These are phyloP conservation scores for Anser cygnoides DNA, from an alignment of 2,113 vertebrate species.

Conservation along the genomic window DNA sequence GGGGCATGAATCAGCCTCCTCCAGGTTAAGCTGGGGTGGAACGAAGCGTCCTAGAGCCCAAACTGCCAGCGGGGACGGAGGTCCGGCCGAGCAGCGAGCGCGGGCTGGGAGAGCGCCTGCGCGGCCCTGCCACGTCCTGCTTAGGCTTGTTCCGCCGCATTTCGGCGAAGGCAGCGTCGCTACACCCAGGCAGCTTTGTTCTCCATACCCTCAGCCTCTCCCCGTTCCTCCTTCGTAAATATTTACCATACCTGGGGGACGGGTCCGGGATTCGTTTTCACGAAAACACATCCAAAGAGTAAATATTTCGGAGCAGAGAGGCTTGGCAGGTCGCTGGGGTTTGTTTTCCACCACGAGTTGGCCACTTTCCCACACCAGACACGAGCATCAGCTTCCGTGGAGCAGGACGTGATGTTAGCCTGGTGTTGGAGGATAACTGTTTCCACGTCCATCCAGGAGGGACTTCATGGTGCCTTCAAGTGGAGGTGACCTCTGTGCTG, in stretches of 20 bases:
- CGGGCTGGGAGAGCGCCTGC: neutral
- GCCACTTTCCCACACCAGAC: neutral
- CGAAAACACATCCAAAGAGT: neutral
- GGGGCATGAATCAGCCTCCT: neutral
- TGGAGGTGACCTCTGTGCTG: neutral
- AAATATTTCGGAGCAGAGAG: neutral
- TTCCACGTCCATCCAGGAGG: neutral
- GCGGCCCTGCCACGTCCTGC: neutral
- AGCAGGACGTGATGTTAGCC: neutral
- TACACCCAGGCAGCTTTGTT: slow-evolving; percentile 6
- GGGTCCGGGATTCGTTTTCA: slow-evolving; percentile 40
- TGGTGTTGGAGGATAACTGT: accelerated
- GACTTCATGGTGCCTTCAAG: neutral
- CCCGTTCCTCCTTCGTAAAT: neutral
- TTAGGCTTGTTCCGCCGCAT: slow-evolving; percentile 27
- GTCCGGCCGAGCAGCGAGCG: neutral
- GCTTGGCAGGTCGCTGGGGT: neutral
- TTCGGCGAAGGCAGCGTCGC: neutral
- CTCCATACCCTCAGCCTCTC: slow-evolving; percentile 19
- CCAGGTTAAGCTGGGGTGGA: neutral
- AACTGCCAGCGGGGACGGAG: neutral
- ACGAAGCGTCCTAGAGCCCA: neutral
- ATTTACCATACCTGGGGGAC: slow-evolving; percentile 37
- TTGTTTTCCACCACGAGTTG: neutral
- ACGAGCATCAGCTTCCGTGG: accelerated